Evolutionary conservation across 1,140 invertebrate species (phyloP), one percentile per base, ranked within the genome.

Genomic region (Carcinoscorpius rotundicauda): DNA sequence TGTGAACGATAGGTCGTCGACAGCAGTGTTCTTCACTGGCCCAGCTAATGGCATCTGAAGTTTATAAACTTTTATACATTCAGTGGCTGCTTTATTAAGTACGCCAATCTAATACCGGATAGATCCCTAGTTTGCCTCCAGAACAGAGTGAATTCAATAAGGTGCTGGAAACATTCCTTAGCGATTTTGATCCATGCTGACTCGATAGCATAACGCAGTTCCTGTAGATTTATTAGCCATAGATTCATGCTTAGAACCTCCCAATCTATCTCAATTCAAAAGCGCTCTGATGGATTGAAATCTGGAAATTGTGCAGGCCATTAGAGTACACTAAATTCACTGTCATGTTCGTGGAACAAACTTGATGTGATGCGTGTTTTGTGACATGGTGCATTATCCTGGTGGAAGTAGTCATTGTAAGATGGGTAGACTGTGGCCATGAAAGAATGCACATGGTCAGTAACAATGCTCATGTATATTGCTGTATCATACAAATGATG

Each of bases 301-400:
- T 58, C 63, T 5, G 49, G 9, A 29, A 50, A 52, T 52, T 58
- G 52, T 58, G n/a, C 4, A 49, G 56, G 55, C 50, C 63, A 64
- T 59, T n/a, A n/a, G n/a, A n/a, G n/a, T n/a, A n/a, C n/a, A n/a
- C n/a, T n/a, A n/a, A n/a, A n/a, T n/a, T n/a, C n/a, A n/a, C n/a
- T n/a, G n/a, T 52, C 6, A 11, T 52, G 55, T 9, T 64, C 50
- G 51, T 58, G 49, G 48, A 59, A 64, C 55, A 49, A 64, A n/a
- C 9, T 58, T 9, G 5, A 49, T 52, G 55, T 51, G 55, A 58
- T 64, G 50, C 4, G 6, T 52, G 57, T 58, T 59, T 52, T 59
- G 53, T 64, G 63, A 51, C 6, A 58, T 50, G 56, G 52, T 6
- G 63, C 56, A 64, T 64, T n/a, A n/a, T n/a, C n/a, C n/a, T n/a